phyloP scores from a whole-genome alignment of 2,797 vertebrate genomes.

The Micropoecilia bifurca region DNA sequence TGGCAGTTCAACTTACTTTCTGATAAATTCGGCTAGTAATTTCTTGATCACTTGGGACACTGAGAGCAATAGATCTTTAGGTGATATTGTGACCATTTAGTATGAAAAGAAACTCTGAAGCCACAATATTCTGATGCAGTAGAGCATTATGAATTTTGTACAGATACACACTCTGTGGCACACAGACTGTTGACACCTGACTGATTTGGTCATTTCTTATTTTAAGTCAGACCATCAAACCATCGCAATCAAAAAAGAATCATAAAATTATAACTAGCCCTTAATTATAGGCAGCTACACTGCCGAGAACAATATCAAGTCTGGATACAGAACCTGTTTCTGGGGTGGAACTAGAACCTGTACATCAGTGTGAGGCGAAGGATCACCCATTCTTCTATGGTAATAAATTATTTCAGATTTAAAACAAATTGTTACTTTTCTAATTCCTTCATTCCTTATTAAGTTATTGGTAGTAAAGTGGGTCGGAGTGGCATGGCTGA shows the following conservation, averaged over 20 bases:
- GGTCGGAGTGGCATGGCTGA: conserved; percentile 66
- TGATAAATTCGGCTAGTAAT: no score
- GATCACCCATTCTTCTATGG: background rate
- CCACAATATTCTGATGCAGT: no score
- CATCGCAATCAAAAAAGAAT: background rate
- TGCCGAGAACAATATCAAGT: background rate
- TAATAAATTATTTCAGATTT: conserved; percentile 24
- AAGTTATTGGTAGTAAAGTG: conserved; percentile 74
- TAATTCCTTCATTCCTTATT: conserved; percentile 57
- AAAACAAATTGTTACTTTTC: conserved; percentile 43
- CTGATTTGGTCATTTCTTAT: no score
- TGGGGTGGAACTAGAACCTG: conserved; percentile 1
- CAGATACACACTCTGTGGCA: no score
- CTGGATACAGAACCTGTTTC: background rate
- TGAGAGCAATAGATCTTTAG: no score
- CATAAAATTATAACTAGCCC: conserved; percentile 15
- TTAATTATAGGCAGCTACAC: background rate
- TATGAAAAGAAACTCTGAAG: no score
- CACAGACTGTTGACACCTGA: no score
- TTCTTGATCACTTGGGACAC: no score
- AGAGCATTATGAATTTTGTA: no score
- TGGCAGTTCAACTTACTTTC: no score
- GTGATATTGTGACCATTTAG: no score
- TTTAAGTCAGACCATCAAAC: background rate
- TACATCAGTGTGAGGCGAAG: background rate